These are phyloP conservation scores for Morpho helenor DNA, from an alignment of 2,888 invertebrate genomes.

Conservation along the genomic window DNA sequence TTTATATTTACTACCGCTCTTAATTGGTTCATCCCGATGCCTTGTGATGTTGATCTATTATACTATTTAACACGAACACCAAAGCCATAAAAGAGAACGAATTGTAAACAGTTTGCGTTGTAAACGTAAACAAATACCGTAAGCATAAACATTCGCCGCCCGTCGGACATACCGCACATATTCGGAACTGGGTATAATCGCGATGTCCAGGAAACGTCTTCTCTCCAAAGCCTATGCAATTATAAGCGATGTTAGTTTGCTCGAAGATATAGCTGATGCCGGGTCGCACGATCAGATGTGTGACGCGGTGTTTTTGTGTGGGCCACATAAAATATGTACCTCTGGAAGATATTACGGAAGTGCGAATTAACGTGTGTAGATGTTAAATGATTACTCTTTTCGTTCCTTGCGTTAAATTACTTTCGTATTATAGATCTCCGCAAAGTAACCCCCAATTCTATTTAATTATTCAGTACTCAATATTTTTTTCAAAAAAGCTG, in stretches of 20 bases:
- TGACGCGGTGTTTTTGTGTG: conserved; percentile 1
- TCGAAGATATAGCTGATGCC: background rate
- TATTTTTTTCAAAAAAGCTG: too few species aligned
- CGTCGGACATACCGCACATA: conserved; percentile 15
- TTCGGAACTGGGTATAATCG: background rate
- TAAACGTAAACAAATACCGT: conserved; percentile 7
- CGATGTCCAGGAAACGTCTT: conserved; percentile 20
- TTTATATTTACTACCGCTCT: too few species aligned
- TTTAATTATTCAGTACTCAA: too few species aligned
- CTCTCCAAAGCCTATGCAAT: conserved; percentile 16
- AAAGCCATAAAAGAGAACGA: too few species aligned
- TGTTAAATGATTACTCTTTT: background rate
- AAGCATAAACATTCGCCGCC: conserved; percentile 2
- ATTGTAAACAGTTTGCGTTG: too few species aligned
- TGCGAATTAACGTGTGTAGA: conserved; percentile 1
- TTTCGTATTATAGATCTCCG: too few species aligned
- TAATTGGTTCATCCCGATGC: too few species aligned
- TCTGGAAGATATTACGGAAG: background rate
- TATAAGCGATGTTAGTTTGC: background rate
- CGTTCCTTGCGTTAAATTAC: too few species aligned
- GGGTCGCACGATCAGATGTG: background rate
- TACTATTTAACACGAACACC: too few species aligned
- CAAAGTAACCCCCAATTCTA: too few species aligned
- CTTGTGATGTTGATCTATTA: too few species aligned
- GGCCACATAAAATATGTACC: conserved; percentile 5